phyloP scores from a whole-genome alignment of 2,888 invertebrate species.

The Leptopilina myrica region DNA sequence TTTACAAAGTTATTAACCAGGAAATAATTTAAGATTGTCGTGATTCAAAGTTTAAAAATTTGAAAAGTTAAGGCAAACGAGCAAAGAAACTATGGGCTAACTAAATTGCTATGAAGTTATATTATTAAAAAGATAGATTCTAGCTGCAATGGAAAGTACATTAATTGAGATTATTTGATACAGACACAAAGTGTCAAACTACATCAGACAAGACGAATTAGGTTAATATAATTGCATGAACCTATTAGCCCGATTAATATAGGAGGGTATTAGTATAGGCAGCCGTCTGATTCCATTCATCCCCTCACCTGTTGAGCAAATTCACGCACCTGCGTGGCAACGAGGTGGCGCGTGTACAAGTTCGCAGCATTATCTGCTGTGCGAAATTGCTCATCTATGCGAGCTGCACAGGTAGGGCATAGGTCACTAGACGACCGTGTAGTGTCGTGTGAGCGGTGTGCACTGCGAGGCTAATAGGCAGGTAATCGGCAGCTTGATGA shows the following conservation, averaged over 20 bases:
- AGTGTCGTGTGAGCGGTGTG: slow-evolving; percentile 55
- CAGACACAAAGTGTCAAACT: neutral
- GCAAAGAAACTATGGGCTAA: too few species aligned
- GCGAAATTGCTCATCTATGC: slow-evolving; percentile 46
- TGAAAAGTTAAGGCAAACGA: too few species aligned
- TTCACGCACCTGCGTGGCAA: slow-evolving; percentile 40
- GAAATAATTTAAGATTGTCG: too few species aligned
- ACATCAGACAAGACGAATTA: slow-evolving; percentile 45
- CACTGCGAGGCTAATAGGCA: slow-evolving; percentile 67
- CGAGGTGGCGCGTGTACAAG: slow-evolving; percentile 32
- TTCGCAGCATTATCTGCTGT: slow-evolving; percentile 48
- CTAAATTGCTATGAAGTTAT: too few species aligned
- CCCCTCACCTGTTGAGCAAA: slow-evolving; percentile 74
- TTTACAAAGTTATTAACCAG: too few species aligned
- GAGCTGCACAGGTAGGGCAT: slow-evolving; percentile 48
- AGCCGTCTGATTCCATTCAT: slow-evolving; percentile 69
- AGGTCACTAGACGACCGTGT: slow-evolving; percentile 41
- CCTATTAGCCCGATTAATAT: slow-evolving; percentile 69
- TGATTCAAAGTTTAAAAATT: too few species aligned
- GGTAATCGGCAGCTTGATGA: slow-evolving; percentile 71
- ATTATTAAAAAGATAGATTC: too few species aligned
- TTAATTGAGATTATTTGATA: neutral
- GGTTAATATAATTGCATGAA: slow-evolving; percentile 69
- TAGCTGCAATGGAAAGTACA: neutral
- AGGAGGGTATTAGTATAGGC: slow-evolving; percentile 68